phyloP scores from a whole-genome alignment of 2,113 vertebrate genomes.

The Probosciger aterrimus region DNA sequence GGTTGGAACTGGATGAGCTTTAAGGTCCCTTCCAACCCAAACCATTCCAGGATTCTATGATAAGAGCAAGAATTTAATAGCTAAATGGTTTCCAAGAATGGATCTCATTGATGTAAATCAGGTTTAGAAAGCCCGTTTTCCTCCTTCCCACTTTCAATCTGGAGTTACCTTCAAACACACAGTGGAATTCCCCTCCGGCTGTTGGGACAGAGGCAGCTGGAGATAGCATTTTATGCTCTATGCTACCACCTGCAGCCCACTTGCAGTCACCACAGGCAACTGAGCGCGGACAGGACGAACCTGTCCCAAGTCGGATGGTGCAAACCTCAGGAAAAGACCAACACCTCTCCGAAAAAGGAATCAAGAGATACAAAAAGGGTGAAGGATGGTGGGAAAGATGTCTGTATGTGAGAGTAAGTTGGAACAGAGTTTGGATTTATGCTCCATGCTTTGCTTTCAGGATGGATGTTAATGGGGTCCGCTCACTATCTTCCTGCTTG shows the following conservation, averaged over 20 bases:
- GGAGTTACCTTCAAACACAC: background rate
- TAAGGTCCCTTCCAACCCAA: background rate
- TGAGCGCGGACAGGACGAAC: background rate
- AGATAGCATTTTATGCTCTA: background rate
- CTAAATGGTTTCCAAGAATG: background rate
- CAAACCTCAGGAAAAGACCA: background rate
- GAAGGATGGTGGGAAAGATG: background rate
- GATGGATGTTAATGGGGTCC: background rate
- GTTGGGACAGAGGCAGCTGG: background rate
- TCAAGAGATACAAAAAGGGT: background rate
- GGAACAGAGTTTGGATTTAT: background rate
- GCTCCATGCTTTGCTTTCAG: background rate
- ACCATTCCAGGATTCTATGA: background rate
- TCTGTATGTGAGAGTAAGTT: background rate
- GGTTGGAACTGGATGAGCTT: background rate
- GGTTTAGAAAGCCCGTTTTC: background rate
- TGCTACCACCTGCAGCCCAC: slow-evolving; percentile 23
- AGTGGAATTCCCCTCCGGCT: background rate
- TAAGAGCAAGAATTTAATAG: background rate
- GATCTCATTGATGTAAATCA: background rate
- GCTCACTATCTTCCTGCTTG: background rate
- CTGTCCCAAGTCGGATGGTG: accelerated
- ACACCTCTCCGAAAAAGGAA: background rate
- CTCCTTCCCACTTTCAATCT: background rate
- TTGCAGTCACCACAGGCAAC: background rate